phyloP scores from a whole-genome alignment of 2,797 vertebrate species.

The Acanthiza pusilla region DNA sequence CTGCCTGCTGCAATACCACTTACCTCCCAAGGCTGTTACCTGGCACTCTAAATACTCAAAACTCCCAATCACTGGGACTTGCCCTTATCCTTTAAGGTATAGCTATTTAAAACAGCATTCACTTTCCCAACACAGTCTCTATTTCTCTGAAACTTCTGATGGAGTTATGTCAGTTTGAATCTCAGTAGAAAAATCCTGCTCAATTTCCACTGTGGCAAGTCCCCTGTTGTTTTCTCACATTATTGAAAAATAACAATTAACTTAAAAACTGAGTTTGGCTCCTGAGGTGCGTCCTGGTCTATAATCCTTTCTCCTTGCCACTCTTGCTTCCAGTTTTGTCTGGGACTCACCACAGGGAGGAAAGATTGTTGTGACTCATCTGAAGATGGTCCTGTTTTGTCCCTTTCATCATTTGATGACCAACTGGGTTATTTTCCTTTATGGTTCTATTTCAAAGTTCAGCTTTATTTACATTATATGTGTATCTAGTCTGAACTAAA shows the following conservation, averaged over 20 bases:
- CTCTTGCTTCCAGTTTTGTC: background rate
- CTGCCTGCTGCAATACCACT: background rate
- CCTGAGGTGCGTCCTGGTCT: background rate
- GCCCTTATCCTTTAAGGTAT: background rate
- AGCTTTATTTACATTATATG: background rate
- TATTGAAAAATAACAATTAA: background rate
- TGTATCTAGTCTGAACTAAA: background rate
- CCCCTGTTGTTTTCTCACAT: background rate
- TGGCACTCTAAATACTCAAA: background rate
- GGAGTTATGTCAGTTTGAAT: background rate
- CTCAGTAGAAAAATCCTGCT: background rate
- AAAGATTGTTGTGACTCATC: background rate
- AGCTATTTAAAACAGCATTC: background rate
- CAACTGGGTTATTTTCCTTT: background rate
- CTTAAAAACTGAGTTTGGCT: background rate
- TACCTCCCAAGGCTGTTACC: background rate
- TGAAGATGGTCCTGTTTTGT: background rate
- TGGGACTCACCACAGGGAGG: background rate
- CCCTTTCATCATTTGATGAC: background rate
- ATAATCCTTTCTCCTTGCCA: background rate
- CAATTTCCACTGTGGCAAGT: background rate
- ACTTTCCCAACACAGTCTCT: background rate
- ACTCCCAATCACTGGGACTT: background rate
- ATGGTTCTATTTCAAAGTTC: background rate
- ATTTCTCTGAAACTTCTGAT: background rate